These are phyloP conservation scores for Muscicapa comitata DNA, from an alignment of 2,797 vertebrate genomes.

Conservation along the genomic window DNA sequence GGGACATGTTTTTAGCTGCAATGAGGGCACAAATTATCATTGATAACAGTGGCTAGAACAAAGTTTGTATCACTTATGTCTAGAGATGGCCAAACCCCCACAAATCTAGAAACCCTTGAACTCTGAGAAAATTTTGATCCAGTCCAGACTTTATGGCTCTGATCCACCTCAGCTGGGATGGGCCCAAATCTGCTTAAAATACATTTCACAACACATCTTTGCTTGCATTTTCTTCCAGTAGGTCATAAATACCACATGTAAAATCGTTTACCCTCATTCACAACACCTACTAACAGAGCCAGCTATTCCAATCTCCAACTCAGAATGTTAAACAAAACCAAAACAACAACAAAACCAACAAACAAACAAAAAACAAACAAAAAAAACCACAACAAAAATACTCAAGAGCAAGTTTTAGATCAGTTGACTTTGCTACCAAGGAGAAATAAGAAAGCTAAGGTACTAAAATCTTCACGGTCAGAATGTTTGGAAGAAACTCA, in stretches of 20 bases:
- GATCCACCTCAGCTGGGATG: background rate
- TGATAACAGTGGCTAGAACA: background rate
- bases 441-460: background rate
- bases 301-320: background rate
- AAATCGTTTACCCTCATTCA: background rate
- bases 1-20: background rate
- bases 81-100: background rate
- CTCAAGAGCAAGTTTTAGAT: background rate
- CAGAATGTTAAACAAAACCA: background rate
- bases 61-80: background rate
- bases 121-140: conserved; percentile 25
- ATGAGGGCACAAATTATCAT: background rate
- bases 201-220: conserved; percentile 32
- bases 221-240: background rate
- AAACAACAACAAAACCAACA: background rate
- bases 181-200: conserved; percentile 16
- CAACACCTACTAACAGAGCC: background rate
- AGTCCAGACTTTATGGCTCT: conserved; percentile 15
- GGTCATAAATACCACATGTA: conserved; percentile 5
- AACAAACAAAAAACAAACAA: background rate
- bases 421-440: background rate
- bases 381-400: background rate
- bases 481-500: background rate
- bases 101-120: background rate
- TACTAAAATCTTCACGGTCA: background rate